Evolutionary conservation across 2,113 vertebrate genomes (phyloP).

Genomic region (Datnioides undecimradiatus): DNA sequence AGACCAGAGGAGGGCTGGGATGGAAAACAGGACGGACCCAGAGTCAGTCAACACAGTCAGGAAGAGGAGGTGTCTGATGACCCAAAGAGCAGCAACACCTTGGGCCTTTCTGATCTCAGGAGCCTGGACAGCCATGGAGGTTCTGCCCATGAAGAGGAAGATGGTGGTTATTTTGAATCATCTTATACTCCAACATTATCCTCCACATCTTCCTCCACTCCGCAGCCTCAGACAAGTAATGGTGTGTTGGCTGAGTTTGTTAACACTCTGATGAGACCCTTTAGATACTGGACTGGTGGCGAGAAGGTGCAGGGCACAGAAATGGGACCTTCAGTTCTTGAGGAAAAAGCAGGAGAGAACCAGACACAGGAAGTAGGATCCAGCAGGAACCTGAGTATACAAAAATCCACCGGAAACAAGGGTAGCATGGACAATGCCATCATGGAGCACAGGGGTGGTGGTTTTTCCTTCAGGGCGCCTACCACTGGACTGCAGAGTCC

Average conservation of each 20-base stretch:
- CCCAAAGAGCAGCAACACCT: constrained; percentile 37
- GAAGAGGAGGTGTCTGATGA: constrained; percentile 45
- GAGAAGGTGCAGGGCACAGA: constrained; percentile 31
- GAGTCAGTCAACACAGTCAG: not conserved
- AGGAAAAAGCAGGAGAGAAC: constrained; percentile 48
- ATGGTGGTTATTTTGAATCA: constrained; percentile 32
- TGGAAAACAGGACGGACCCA: constrained; percentile 24
- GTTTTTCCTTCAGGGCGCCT: constrained; percentile 52
- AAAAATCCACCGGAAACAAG: constrained; percentile 66
- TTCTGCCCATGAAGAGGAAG: constrained; percentile 77
- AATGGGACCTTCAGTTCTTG: constrained; percentile 10
- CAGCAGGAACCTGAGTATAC: constrained; percentile 56
- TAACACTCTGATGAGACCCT: constrained; percentile 81
- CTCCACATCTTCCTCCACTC: constrained; percentile 57
- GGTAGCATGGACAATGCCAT: constrained; percentile 78
- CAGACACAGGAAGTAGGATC: constrained; percentile 43
- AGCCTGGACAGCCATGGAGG: constrained; percentile 70
- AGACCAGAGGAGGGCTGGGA: constrained; percentile 60
- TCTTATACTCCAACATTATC: constrained; percentile 46
- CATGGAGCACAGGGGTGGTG: constrained; percentile 59
- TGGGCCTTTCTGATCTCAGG: constrained; percentile 49
- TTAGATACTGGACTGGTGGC: constrained; percentile 72
- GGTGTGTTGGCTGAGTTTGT: constrained; percentile 81
- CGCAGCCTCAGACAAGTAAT: constrained; percentile 71
- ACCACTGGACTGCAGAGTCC: constrained; percentile 26